Conservation (phyloP, 2,113 vertebrate species). For the Ochotona princeps region DNA sequence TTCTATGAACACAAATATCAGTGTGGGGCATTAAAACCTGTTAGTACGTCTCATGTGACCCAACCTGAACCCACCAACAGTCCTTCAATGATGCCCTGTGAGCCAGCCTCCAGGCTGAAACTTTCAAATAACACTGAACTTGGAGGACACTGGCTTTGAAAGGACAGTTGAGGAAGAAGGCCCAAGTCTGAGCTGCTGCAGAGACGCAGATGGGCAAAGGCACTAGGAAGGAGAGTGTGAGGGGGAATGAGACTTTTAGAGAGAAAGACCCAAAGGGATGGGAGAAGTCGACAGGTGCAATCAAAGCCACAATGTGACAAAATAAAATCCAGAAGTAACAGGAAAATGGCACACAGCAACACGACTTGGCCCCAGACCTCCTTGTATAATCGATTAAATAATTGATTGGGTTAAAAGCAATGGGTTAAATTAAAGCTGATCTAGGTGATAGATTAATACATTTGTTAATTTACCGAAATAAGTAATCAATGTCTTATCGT, state of each 20-base stretch:
- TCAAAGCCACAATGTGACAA: not conserved
- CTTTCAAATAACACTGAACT: not conserved
- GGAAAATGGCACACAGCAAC: not conserved
- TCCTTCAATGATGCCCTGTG: not conserved
- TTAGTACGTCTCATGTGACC: not conserved
- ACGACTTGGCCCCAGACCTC: not conserved
- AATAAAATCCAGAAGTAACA: not conserved
- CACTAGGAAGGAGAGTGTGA: not conserved
- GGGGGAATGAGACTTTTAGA: no score
- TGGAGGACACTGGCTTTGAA: not conserved
- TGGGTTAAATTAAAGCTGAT: constrained; percentile 16
- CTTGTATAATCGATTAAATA: constrained; percentile 37
- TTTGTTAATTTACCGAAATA: constrained; percentile 40
- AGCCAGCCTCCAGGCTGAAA: not conserved
- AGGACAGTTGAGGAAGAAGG: not conserved
- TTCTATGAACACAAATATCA: not conserved
- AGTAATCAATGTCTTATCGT: not conserved
- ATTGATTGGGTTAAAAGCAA: not conserved
- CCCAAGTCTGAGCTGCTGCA: not conserved
- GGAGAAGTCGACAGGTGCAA: not conserved
- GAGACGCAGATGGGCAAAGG: not conserved
- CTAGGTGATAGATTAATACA: not conserved
- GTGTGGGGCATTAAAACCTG: not conserved
- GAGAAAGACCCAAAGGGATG: not conserved
- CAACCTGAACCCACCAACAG: not conserved